A percentile compares a stretch with the other conserved stretches of the same genome.
These are phyloP conservation scores for Dysmachus trigonus DNA, from an alignment of 2,888 invertebrate genomes.

Conservation along the genomic window DNA sequence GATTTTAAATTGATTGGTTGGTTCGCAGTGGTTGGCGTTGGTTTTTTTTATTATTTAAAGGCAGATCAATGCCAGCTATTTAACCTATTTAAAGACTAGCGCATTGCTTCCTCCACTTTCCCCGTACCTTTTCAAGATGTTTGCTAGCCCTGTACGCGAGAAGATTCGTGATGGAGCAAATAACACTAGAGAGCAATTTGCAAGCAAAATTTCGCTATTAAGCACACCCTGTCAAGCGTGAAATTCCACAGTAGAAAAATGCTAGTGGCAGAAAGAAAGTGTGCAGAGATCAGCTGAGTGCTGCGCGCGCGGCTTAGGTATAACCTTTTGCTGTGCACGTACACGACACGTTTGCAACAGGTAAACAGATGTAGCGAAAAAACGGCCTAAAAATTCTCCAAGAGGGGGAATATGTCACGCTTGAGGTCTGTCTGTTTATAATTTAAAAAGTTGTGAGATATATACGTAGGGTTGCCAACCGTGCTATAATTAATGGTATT, in stretches of 20 bases:
- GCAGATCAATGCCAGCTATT: background rate
- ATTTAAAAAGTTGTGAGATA: background rate
- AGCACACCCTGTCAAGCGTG: background rate
- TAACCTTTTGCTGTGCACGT: conserved; percentile 32
- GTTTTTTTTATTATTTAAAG: background rate
- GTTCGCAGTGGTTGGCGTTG: background rate
- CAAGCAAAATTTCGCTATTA: background rate
- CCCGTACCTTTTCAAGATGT: background rate
- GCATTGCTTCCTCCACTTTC: background rate
- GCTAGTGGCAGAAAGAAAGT: background rate
- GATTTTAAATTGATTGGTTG: background rate
- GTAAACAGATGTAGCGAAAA: background rate
- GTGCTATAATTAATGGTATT: background rate
- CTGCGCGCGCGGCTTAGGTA: background rate
- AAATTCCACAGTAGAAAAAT: conserved; percentile 24
- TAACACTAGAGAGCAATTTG: background rate
- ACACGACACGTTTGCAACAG: background rate
- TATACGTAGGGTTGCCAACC: background rate
- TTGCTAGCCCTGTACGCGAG: background rate
- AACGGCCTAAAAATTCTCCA: background rate
- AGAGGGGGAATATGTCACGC: conserved; percentile 15
- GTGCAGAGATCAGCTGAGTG: background rate
- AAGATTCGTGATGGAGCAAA: background rate
- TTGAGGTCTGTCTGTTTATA: conserved; percentile 19
- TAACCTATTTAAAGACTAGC: background rate